These are phyloP conservation scores for Oopsacas minuta DNA, from an alignment of 37 sponge, comb jelly and placozoan species.

Conservation along the genomic window DNA sequence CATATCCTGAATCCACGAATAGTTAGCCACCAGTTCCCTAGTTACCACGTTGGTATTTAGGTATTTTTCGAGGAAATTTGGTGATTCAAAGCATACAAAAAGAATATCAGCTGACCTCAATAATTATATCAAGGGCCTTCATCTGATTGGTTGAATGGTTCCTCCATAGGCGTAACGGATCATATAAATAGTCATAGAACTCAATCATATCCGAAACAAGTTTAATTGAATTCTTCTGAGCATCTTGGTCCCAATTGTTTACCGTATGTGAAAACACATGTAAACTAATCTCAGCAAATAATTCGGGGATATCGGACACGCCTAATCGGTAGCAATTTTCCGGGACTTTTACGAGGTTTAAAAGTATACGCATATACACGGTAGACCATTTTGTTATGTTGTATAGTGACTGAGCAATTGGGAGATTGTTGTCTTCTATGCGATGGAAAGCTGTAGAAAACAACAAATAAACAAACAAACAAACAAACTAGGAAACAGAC, in stretches of 20 bases:
- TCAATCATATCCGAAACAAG: not conserved
- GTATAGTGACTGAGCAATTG: not conserved
- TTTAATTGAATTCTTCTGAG: not conserved
- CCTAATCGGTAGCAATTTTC: not conserved
- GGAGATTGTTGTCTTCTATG: not conserved
- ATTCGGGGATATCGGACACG: not conserved
- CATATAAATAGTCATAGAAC: slow-evolving; percentile 14
- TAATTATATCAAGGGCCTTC: not conserved
- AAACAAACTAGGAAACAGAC: not conserved
- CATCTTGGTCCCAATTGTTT: slow-evolving; percentile 3
- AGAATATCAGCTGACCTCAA: not conserved
- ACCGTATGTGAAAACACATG: not conserved
- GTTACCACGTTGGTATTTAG: no score
- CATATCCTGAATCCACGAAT: no score
- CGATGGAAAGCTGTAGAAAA: not conserved
- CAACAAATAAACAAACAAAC: not conserved
- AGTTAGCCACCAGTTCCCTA: no score
- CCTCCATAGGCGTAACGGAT: not conserved
- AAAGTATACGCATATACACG: not conserved
- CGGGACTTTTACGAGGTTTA: not conserved
- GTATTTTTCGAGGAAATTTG: no score
- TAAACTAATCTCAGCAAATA: not conserved
- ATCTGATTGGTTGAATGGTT: slow-evolving; percentile 13
- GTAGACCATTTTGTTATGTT: not conserved
- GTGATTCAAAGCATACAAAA: not conserved